A percentile compares a stretch with the other conserved stretches of the same genome.
Evolutionary conservation across 2,797 vertebrate species (phyloP).

Genomic region (Emys orbicularis): DNA sequence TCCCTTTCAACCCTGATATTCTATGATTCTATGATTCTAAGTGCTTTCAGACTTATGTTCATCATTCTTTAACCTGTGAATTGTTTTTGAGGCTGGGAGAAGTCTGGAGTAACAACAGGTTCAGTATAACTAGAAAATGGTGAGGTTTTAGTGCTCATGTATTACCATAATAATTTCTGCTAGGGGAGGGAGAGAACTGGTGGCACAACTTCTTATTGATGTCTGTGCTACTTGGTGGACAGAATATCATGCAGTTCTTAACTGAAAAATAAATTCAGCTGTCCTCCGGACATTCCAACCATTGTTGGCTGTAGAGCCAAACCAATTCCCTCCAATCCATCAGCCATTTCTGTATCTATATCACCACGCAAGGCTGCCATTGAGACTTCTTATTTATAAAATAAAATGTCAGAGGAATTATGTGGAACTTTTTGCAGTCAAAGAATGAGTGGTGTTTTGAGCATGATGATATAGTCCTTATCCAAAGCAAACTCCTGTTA

Average conservation of each 20-base stretch:
- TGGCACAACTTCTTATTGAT: background rate
- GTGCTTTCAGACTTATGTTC: background rate
- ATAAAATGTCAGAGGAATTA: background rate
- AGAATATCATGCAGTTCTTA: background rate
- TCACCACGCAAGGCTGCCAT: background rate
- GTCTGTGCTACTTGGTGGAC: background rate
- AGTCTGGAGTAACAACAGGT: background rate
- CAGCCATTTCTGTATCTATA: background rate
- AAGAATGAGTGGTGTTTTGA: background rate
- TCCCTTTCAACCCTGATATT: too few species aligned
- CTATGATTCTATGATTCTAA: too few species aligned
- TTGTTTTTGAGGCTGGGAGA: background rate
- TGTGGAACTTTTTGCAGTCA: background rate
- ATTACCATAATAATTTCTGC: background rate
- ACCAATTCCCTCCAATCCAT: background rate
- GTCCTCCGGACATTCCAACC: background rate
- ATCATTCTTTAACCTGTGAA: background rate
- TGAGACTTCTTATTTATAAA: background rate
- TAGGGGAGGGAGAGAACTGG: background rate
- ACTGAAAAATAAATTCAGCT: background rate
- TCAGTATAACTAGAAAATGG: background rate
- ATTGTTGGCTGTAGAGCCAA: background rate
- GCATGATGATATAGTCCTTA: background rate
- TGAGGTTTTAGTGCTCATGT: background rate
- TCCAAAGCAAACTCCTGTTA: background rate